phyloP scores from a whole-genome alignment of 2,888 invertebrate species.

The Candidula unifasciata region DNA sequence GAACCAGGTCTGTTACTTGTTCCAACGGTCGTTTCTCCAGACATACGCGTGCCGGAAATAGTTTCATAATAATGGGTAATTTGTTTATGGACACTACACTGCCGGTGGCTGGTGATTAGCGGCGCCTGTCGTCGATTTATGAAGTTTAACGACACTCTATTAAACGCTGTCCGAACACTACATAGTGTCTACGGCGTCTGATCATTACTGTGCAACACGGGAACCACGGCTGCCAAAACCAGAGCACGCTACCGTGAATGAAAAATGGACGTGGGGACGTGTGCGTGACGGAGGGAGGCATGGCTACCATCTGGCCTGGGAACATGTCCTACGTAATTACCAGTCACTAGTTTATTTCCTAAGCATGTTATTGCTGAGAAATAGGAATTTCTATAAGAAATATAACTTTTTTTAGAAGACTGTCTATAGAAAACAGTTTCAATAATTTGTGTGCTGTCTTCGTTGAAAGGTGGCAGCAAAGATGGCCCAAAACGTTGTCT shows the following conservation, averaged over 20 bases:
- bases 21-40: slow-evolving; percentile 14
- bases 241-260: slow-evolving; percentile 7
- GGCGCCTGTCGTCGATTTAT: slow-evolving; percentile 46
- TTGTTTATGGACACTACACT: slow-evolving; percentile 42
- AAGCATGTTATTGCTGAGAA: neutral
- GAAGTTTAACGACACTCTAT: slow-evolving; percentile 40
- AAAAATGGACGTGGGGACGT: slow-evolving; percentile 19
- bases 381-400: no score
- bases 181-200: slow-evolving; percentile 5
- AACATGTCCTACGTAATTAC: slow-evolving; percentile 37
- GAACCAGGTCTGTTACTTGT: neutral
- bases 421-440: no score
- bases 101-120: slow-evolving; percentile 26
- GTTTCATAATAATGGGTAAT: slow-evolving; percentile 45
- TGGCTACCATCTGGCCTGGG: slow-evolving; percentile 48
- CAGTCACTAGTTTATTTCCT: slow-evolving; percentile 26
- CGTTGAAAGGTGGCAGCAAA: no score
- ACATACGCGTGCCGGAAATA: slow-evolving; percentile 39
- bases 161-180: slow-evolving; percentile 35
- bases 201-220: slow-evolving; percentile 37
- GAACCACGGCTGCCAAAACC: slow-evolving; percentile 17
- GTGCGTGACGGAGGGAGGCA: slow-evolving; percentile 15
- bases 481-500: no score
- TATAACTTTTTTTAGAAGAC: no score
- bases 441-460: no score